Conservation (phyloP, 2,888 invertebrate genomes). For the Spatulosminthurus flaviceps region DNA sequence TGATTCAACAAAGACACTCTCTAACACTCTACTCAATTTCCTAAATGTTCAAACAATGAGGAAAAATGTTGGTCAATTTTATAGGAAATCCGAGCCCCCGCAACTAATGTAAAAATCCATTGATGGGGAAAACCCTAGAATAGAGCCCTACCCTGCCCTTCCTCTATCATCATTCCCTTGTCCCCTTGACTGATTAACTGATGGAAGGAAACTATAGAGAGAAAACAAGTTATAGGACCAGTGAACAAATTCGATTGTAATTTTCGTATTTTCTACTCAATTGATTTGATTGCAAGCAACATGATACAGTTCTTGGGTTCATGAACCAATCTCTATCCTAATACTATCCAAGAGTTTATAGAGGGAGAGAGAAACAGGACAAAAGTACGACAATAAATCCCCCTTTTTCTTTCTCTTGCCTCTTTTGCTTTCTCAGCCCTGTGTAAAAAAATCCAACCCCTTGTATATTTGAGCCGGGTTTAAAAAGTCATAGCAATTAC, state of each 20-base stretch:
- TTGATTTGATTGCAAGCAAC: conserved; percentile 42
- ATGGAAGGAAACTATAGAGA: conserved; percentile 5
- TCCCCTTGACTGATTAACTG: conserved; percentile 8
- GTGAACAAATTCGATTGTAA: conserved; percentile 45
- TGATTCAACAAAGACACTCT: too few species aligned
- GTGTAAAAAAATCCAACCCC: conserved; percentile 12
- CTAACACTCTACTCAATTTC: too few species aligned
- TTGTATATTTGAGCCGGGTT: conserved; percentile 32
- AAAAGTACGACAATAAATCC: not conserved
- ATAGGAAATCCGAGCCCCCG: not conserved
- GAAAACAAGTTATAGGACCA: conserved; percentile 19
- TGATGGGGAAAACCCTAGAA: not conserved
- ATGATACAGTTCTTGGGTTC: conserved; percentile 21
- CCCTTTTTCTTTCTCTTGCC: not conserved
- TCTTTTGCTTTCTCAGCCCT: not conserved
- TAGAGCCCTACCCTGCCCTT: not conserved
- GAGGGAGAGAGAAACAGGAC: not conserved
- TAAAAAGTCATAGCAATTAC: conserved; percentile 58
- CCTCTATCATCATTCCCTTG: not conserved
- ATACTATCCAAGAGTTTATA: not conserved
- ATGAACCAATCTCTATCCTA: not conserved
- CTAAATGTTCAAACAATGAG: not conserved
- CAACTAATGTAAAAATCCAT: conserved; percentile 2
- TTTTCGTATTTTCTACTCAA: conserved; percentile 49
- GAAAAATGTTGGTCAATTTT: too few species aligned